Percentiles rank a stretch among this genome's conserved stretches.
Conservation (phyloP, 2,797 vertebrate species). For the Strix occidentalis region DNA sequence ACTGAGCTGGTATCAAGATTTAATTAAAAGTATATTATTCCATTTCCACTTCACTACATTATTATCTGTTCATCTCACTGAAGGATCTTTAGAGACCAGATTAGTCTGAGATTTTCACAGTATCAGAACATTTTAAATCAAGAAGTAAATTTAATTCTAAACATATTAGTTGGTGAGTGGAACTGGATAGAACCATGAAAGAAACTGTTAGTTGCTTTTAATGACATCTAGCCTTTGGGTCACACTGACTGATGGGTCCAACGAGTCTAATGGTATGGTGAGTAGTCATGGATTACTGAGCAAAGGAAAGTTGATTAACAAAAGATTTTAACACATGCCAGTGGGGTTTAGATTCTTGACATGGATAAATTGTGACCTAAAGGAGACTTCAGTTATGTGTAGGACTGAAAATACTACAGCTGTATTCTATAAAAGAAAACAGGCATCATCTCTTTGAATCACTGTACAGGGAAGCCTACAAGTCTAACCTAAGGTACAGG, state of each 20-base stretch:
- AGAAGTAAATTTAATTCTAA: neutral
- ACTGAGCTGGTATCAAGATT: neutral
- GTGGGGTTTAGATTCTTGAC: neutral
- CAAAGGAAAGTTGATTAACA: neutral
- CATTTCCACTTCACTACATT: neutral
- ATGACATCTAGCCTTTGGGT: neutral
- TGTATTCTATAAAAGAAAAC: neutral
- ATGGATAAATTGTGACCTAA: neutral
- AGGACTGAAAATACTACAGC: neutral
- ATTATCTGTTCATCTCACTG: neutral
- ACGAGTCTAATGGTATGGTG: neutral
- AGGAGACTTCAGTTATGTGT: neutral
- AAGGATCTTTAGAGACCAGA: neutral
- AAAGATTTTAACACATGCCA: neutral
- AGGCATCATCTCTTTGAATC: neutral
- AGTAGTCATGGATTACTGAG: neutral
- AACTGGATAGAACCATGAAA: neutral
- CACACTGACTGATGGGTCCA: neutral
- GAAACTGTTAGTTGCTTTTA: neutral
- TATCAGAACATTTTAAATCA: neutral
- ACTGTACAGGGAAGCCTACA: neutral
- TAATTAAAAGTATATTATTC: conserved; percentile 3
- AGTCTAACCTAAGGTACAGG: neutral
- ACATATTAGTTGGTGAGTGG: neutral
- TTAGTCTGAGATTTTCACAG: neutral